phyloP scores from a whole-genome alignment of 2,797 vertebrate genomes.

The Halcyon leucocephala region DNA sequence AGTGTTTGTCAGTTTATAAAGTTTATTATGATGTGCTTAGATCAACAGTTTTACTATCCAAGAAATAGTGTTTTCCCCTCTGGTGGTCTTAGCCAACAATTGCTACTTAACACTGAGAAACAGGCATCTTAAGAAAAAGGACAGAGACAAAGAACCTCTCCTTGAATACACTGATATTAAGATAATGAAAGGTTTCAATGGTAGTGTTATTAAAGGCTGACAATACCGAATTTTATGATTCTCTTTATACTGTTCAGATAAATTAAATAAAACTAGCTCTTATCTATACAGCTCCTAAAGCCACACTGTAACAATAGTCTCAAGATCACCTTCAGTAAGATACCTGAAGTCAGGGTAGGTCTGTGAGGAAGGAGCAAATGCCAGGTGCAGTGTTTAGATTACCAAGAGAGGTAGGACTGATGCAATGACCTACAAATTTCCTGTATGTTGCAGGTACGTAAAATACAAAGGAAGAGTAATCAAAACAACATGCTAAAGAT shows the following conservation, averaged over 20 bases:
- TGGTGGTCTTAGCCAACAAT: slow-evolving; percentile 27
- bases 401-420: neutral
- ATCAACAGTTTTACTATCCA: neutral
- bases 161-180: slow-evolving; percentile 59
- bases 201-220: slow-evolving; percentile 56
- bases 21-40: neutral
- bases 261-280: slow-evolving; percentile 68
- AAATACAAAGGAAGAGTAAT: neutral
- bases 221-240: slow-evolving; percentile 42
- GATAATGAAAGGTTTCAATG: slow-evolving; percentile 69
- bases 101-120: slow-evolving; percentile 60
- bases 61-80: neutral
- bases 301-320: neutral
- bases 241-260: slow-evolving; percentile 59
- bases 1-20: neutral
- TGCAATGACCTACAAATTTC: neutral
- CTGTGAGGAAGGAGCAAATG: neutral
- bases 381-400: neutral
- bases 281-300: slow-evolving; percentile 51
- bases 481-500: neutral
- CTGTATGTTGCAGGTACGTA: neutral
- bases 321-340: neutral
- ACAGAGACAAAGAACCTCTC: slow-evolving; percentile 63
- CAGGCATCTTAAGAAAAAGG: slow-evolving; percentile 32
- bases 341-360: neutral